Percentiles rank a stretch among this genome's conserved stretches.
phyloP scores from a whole-genome alignment of 2,113 vertebrate genomes.

The Pristiophorus japonicus region DNA sequence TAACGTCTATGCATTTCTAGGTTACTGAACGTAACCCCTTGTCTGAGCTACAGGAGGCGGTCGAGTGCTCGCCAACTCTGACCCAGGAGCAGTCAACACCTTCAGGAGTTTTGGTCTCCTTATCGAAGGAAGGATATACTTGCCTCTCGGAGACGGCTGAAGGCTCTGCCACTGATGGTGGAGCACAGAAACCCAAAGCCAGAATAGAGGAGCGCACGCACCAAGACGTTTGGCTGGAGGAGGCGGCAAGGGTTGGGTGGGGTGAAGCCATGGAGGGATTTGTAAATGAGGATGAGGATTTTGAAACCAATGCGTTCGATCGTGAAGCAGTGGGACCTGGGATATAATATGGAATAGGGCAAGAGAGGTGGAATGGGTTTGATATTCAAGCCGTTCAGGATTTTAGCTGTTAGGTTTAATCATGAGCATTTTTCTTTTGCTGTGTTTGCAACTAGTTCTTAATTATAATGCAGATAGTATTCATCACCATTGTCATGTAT shows the following conservation, averaged over 20 bases:
- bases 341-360: neutral
- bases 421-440: neutral
- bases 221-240: neutral
- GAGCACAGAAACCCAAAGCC: neutral
- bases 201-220: no score
- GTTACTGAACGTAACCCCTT: no score
- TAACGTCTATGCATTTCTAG: no score
- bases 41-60: no score
- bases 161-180: neutral
- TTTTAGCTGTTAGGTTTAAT: neutral
- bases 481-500: no score
- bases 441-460: neutral
- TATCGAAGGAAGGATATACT: no score
- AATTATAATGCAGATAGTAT: neutral
- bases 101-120: no score
- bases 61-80: no score
- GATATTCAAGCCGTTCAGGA: neutral
- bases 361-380: neutral
- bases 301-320: neutral
- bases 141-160: neutral
- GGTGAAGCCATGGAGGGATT: neutral
- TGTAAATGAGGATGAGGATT: neutral
- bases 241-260: neutral
- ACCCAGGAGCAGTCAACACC: no score
- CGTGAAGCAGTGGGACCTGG: neutral